A percentile compares a stretch with the other conserved stretches of the same genome.
Conservation (phyloP, 2,113 vertebrate genomes). For the Raphicerus campestris region DNA sequence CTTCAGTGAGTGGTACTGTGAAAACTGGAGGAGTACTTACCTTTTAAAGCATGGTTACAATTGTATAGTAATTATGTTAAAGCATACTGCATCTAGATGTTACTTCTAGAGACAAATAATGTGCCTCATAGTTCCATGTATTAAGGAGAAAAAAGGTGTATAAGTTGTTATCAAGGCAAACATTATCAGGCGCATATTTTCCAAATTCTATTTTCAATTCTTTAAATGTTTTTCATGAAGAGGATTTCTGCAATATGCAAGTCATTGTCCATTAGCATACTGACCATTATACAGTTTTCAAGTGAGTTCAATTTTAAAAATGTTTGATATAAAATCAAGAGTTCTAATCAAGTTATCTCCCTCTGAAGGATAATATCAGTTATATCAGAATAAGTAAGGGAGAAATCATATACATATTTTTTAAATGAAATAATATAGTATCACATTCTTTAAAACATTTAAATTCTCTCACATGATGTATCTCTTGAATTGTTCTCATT, state of each 20-base stretch:
- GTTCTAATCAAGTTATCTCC: background rate
- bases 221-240: background rate
- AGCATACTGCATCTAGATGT: background rate
- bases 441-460: background rate
- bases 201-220: background rate
- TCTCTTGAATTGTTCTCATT: constrained; percentile 4
- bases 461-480: background rate
- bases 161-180: background rate
- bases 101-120: background rate
- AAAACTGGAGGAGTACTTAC: background rate
- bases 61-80: background rate
- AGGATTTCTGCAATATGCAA: background rate
- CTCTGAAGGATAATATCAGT: background rate
- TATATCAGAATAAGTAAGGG: background rate
- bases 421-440: constrained; percentile 28
- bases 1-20: background rate
- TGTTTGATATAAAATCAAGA: background rate
- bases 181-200: background rate
- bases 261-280: background rate
- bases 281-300: background rate
- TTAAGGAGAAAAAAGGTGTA: background rate
- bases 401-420: background rate
- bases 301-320: background rate
- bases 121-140: background rate
- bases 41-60: background rate